These are phyloP conservation scores for Oryctolagus cuniculus DNA, from an alignment of 2,113 vertebrate species.

Conservation along the genomic window mOryCun1.1 NC_091442.1:108846001-108846500, in stretches of 20 bases:
- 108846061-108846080: slow-evolving; percentile 72
- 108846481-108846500: slow-evolving; percentile 43
- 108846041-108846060: slow-evolving; percentile 81
- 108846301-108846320: slow-evolving; percentile 40
- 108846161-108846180: slow-evolving; percentile 82
- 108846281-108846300: neutral
- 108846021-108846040: slow-evolving; percentile 28
- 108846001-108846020: slow-evolving; percentile 20
- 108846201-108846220: slow-evolving; percentile 77
- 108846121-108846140: slow-evolving; percentile 62
- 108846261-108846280: slow-evolving; percentile 64
- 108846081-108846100: slow-evolving; percentile 71
- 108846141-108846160: slow-evolving; percentile 85
- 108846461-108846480: slow-evolving; percentile 79
- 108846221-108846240: slow-evolving; percentile 84
- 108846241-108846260: slow-evolving; percentile 82
- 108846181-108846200: slow-evolving; percentile 84
- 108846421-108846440: neutral
- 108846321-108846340: slow-evolving; percentile 1
- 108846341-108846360: slow-evolving; percentile 59
- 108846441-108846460: slow-evolving; percentile 57
- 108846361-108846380: slow-evolving; percentile 71
- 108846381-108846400: neutral
- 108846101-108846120: slow-evolving; percentile 66
- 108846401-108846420: slow-evolving; percentile 39